Evolutionary conservation across 2,113 vertebrate species (phyloP).

Genomic region (Mustelus asterias): DNA sequence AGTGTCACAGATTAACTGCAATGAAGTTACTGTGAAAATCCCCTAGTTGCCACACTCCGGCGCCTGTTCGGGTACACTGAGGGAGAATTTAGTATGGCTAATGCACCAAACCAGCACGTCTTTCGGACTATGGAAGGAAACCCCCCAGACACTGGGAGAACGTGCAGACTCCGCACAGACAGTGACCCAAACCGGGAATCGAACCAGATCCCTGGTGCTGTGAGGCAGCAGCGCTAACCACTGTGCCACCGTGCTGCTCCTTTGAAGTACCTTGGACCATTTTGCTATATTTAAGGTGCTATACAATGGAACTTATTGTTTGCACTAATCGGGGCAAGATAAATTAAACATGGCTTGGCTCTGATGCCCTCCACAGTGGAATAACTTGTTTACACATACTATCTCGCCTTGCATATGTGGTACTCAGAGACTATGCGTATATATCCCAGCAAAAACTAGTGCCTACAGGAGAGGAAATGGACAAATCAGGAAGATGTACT

Average conservation of each 20-base stretch:
- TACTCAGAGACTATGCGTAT: background rate
- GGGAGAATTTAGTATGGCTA: no score
- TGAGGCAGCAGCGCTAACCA: no score
- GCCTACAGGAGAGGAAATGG: background rate
- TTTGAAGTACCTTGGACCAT: background rate
- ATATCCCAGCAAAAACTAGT: background rate
- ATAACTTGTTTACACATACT: background rate
- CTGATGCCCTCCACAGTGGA: background rate
- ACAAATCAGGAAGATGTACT: background rate
- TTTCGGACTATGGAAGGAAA: no score
- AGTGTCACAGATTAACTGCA: no score
- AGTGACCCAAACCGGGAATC: no score
- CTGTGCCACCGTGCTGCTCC: background rate
- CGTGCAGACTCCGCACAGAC: no score
- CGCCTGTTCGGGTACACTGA: no score
- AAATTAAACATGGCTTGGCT: background rate
- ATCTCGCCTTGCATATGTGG: background rate
- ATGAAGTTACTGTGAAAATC: no score
- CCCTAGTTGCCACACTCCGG: no score
- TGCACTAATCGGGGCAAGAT: background rate
- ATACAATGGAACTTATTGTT: background rate
- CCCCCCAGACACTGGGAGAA: no score
- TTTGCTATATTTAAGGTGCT: background rate
- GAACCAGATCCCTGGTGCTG: no score
- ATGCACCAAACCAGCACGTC: no score